These are phyloP conservation scores for Spatulosminthurus flaviceps DNA, from an alignment of 2,888 invertebrate genomes.

Conservation along the genomic window DNA sequence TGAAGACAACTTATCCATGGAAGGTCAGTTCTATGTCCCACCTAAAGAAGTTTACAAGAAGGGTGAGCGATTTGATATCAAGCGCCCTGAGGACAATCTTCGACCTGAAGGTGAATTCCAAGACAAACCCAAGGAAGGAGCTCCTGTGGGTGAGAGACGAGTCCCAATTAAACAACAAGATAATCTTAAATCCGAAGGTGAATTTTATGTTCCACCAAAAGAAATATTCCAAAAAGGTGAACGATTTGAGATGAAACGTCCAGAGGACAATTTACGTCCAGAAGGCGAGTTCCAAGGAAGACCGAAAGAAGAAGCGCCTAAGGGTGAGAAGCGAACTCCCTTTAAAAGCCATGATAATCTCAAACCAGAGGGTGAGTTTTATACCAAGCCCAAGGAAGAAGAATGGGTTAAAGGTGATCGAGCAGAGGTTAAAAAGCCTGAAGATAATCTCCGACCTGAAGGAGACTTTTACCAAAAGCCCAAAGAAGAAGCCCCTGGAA, in stretches of 20 bases:
- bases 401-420: slow-evolving; percentile 65
- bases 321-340: slow-evolving; percentile 65
- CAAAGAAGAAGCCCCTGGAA: slow-evolving; percentile 51
- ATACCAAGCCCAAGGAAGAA: slow-evolving; percentile 69
- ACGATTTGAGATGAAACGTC: slow-evolving; percentile 67
- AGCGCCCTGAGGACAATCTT: slow-evolving; percentile 71
- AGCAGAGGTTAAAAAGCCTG: slow-evolving; percentile 65
- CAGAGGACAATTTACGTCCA: slow-evolving; percentile 63
- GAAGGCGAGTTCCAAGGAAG: slow-evolving; percentile 67
- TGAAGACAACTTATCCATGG: slow-evolving; percentile 72
- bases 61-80: slow-evolving; percentile 68
- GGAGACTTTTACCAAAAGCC: slow-evolving; percentile 70
- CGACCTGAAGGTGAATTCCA: slow-evolving; percentile 69
- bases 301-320: slow-evolving; percentile 66
- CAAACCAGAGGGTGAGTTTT: slow-evolving; percentile 56
- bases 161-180: slow-evolving; percentile 67
- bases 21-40: slow-evolving; percentile 72
- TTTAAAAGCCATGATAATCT: slow-evolving; percentile 68
- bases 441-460: slow-evolving; percentile 72
- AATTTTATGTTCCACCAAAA: slow-evolving; percentile 63
- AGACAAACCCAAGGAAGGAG: slow-evolving; percentile 51
- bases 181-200: slow-evolving; percentile 69
- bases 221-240: slow-evolving; percentile 65
- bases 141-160: slow-evolving; percentile 66
- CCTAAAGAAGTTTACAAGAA: slow-evolving; percentile 67